phyloP scores from a whole-genome alignment of 2,797 vertebrate species.

The Selene dorsalis region DNA sequence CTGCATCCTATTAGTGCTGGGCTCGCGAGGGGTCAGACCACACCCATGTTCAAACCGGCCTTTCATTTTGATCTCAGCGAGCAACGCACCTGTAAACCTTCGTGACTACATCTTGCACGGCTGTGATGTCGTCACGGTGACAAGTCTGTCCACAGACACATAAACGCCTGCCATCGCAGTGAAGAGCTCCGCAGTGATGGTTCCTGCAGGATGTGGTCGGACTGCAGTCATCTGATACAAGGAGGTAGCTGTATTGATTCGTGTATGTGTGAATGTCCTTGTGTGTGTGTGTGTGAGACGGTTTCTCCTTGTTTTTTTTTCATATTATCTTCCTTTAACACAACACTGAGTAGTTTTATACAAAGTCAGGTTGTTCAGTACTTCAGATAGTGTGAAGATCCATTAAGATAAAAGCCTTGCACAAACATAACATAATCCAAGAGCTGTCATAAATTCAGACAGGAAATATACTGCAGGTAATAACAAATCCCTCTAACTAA shows the following conservation, averaged over 20 bases:
- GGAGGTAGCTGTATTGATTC: slow-evolving; percentile 49
- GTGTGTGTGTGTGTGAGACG: not conserved
- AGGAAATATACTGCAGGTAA: too few relatives aligned
- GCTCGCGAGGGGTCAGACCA: too few relatives aligned
- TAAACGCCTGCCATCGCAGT: too few relatives aligned
- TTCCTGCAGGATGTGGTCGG: slow-evolving; percentile 50
- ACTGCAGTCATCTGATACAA: slow-evolving; percentile 57
- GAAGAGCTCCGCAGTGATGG: not conserved
- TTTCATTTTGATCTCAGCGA: not conserved
- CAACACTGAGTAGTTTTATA: not conserved
- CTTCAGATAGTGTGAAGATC: too few relatives aligned
- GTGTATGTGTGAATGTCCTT: not conserved
- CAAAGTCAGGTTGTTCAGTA: slow-evolving; percentile 23
- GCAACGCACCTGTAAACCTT: not conserved
- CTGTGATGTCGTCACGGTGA: too few relatives aligned
- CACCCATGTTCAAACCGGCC: not conserved
- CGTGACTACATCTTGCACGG: not conserved
- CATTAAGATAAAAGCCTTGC: too few relatives aligned
- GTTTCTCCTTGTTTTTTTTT: slow-evolving; percentile 8
- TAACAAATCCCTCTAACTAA: too few relatives aligned
- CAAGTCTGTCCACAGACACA: too few relatives aligned
- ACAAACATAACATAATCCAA: not conserved
- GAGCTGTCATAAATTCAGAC: not conserved
- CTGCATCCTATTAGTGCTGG: not conserved
- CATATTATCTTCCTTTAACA: slow-evolving; percentile 3